These are phyloP conservation scores for Dicaeum eximium DNA, from an alignment of 2,113 vertebrate species.

Conservation along the genomic window DNA sequence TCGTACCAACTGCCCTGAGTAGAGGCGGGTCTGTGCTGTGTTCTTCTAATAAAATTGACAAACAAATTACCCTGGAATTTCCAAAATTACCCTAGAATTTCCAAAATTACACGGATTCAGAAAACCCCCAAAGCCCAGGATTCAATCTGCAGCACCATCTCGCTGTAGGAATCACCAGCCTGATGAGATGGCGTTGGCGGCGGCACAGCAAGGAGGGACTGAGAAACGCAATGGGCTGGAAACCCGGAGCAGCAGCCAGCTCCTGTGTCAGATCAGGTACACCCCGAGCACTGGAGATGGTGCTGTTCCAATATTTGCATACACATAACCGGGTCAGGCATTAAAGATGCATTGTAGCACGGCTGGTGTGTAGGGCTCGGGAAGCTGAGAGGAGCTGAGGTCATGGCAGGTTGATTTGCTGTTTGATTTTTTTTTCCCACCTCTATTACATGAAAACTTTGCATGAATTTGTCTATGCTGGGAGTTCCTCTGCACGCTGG, in stretches of 20 bases:
- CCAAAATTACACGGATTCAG: not conserved
- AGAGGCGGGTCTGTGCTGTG: not conserved
- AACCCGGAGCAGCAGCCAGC: not conserved
- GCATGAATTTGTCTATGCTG: not conserved
- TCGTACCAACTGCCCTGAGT: not conserved
- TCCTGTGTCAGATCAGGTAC: not conserved
- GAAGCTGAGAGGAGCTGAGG: not conserved
- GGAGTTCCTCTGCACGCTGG: not conserved
- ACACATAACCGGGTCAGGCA: constrained; percentile 2
- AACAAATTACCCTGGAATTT: not conserved
- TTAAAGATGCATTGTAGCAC: not conserved
- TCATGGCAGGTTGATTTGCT: constrained; percentile 42
- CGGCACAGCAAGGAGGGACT: not conserved
- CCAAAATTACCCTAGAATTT: constrained; percentile 1
- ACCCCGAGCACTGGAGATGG: not conserved
- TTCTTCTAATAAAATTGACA: not conserved
- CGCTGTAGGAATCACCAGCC: not conserved
- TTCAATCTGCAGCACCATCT: not conserved
- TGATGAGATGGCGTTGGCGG: not conserved
- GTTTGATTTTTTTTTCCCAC: not conserved
- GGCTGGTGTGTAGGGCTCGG: not conserved
- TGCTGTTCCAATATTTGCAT: not conserved
- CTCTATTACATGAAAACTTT: not conserved
- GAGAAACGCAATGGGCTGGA: not conserved
- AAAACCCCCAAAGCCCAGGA: not conserved